Base-by-base conservation (phyloP, 2,888 invertebrate species). In the Dastarcus helophoroides region DNA sequence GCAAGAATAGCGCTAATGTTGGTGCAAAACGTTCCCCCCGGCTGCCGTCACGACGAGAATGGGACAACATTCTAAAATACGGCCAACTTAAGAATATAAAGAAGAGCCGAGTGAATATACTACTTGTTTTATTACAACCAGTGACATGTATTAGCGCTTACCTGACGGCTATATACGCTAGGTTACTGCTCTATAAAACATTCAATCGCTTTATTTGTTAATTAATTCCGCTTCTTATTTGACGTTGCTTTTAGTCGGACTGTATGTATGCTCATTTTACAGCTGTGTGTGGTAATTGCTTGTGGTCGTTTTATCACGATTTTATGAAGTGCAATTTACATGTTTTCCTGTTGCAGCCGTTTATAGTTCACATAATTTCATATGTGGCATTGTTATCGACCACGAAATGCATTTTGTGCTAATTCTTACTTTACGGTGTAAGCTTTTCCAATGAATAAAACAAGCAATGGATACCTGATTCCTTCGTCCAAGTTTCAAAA, bases 1-100 rank as follows among this genome's bases (percentile, higher is more conserved):
- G 55, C 56, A 58, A 58, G 58, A 60, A 60, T 61, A 60, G 60
- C 58, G 47, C 59, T 61, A 59, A 61, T 58, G 58, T 56, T 44
- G 43, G 44, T 40, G 50, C 53, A 47, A 48, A 57, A 54, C 55
- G 52, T 53, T 53, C 48, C 55, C 53, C 52, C 52, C 53, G 54
- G 51, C 53, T 53, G 48, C 54, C 47, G 50, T 47, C 48, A 47
- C 57, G 58, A 53, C 54, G 50, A 46, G 56, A 58, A 58, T 54
- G 57, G 55, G 56, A 56, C 56, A 52, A 51, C 53, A 48, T 44
- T 53, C 54, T 50, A 49, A 60, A 56, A 58, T 60, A 58, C 57
- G 58, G 56, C 57, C 55, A 56, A 54, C 54, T 57, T 57, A 57
- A 55, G 56, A 54, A 57, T 55, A 57, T 59, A 58, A 58, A 59